These are phyloP conservation scores for Toxonevra muliebris DNA, from an alignment of 2,888 invertebrate species.

Conservation along the genomic window DNA sequence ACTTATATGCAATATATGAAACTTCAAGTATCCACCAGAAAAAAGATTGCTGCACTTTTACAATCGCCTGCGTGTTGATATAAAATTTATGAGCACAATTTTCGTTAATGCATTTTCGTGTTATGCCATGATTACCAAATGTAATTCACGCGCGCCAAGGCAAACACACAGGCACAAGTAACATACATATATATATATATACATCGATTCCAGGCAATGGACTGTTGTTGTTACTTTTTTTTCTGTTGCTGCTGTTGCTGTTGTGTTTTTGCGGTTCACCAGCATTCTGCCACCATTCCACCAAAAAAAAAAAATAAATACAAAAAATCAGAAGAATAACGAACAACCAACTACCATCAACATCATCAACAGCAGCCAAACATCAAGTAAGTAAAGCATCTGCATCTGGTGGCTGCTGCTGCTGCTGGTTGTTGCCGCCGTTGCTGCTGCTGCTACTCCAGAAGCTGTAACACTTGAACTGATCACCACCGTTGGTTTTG, in stretches of 20 bases:
- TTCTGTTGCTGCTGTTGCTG: too few relatives aligned
- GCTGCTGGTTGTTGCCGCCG: slow-evolving; percentile 3
- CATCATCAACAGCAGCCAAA: not conserved
- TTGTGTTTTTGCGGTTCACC: too few relatives aligned
- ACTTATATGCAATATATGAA: too few relatives aligned
- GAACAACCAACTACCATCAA: not conserved
- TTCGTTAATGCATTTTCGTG: slow-evolving; percentile 65
- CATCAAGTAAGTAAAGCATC: slow-evolving; percentile 1
- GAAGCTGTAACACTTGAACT: slow-evolving; percentile 20
- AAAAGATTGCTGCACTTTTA: too few relatives aligned
- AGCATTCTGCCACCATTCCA: too few relatives aligned
- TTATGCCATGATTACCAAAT: slow-evolving; percentile 62
- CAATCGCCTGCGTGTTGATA: slow-evolving; percentile 15
- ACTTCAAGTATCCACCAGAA: too few relatives aligned
- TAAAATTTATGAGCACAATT: slow-evolving; percentile 65
- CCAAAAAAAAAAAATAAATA: not conserved
- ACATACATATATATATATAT: not conserved
- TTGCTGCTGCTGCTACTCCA: slow-evolving; percentile 16
- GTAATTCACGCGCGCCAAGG: slow-evolving; percentile 53
- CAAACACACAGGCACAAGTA: not conserved
- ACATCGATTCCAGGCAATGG: too few relatives aligned
- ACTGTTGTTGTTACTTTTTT: too few relatives aligned
- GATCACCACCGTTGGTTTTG: not conserved
- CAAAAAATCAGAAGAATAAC: not conserved
- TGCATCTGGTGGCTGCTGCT: not conserved